A percentile compares a stretch with the other conserved stretches of the same genome.
These are phyloP conservation scores for Agriopis leucophaearia DNA, from an alignment of 2,888 invertebrate species.

Conservation along the genomic window DNA sequence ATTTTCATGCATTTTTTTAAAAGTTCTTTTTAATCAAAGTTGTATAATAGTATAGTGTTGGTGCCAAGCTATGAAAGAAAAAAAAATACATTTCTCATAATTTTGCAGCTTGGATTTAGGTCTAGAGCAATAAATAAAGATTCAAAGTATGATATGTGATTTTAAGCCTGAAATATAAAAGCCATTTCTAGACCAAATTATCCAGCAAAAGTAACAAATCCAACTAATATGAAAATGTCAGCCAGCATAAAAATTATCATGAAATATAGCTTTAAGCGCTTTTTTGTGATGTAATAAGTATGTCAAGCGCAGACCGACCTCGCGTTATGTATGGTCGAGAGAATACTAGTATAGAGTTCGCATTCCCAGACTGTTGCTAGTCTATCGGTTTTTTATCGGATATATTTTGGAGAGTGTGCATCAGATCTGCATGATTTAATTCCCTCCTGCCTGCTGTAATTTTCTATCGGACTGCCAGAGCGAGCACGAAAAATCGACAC, in stretches of 20 bases:
- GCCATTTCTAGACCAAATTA: not conserved
- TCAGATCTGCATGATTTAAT: no score
- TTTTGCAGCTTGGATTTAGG: not conserved
- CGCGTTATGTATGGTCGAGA: conserved; percentile 41
- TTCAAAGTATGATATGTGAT: not conserved
- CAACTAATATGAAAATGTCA: conserved; percentile 25
- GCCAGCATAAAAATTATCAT: conserved; percentile 36
- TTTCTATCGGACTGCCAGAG: no score
- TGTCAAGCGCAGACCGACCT: conserved; percentile 44
- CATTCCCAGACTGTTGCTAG: conserved; percentile 33
- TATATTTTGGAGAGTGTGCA: no score
- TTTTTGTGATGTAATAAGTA: conserved; percentile 45
- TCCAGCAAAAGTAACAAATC: conserved; percentile 13
- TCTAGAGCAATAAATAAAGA: not conserved
- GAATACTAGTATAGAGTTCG: conserved; percentile 35
- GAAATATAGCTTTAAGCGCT: conserved; percentile 37
- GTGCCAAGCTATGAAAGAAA: no score
- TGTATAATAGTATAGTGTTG: no score
- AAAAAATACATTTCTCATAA: no score
- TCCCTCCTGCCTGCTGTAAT: no score
- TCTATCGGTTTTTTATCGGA: no score
- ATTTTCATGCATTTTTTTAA: no score
- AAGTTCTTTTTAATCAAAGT: no score
- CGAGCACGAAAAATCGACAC: no score
- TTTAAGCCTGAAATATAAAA: conserved; percentile 12